These are phyloP conservation scores for Aegypius monachus DNA, from an alignment of 2,113 vertebrate genomes.

Conservation along the genomic window DNA sequence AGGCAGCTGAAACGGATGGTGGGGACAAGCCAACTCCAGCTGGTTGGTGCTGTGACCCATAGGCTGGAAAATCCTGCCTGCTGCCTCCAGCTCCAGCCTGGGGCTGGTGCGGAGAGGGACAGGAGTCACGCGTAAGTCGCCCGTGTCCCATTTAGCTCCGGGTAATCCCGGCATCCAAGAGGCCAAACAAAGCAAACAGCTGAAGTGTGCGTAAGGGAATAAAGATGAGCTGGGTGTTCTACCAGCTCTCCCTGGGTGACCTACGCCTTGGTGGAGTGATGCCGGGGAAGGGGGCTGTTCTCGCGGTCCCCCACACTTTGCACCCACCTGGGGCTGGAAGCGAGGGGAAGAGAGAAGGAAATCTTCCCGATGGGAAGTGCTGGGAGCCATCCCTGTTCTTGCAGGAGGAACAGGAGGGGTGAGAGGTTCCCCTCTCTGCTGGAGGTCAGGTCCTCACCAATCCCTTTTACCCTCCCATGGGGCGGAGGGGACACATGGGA, in stretches of 20 bases:
- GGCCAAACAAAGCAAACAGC: not conserved
- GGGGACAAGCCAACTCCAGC: not conserved
- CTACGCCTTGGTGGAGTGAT: not conserved
- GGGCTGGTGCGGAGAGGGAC: not conserved
- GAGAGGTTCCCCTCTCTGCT: not conserved
- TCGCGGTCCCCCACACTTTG: not conserved
- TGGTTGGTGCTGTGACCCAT: not conserved
- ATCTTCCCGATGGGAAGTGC: not conserved
- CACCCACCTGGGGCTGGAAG: not conserved
- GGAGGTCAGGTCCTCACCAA: not conserved
- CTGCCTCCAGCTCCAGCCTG: not conserved
- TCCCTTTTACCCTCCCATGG: not conserved
- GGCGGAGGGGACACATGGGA: accelerated
- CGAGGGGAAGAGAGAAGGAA: not conserved
- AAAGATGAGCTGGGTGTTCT: not conserved
- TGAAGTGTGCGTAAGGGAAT: not conserved
- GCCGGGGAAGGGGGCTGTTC: not conserved
- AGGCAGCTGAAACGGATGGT: not conserved
- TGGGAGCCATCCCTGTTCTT: not conserved
- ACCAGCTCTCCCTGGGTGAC: not conserved
- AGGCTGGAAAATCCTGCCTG: not conserved
- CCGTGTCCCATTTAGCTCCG: not conserved
- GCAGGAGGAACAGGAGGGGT: not conserved
- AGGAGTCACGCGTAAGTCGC: not conserved
- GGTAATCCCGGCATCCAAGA: not conserved